These are phyloP conservation scores for Troides oblongomaculatus DNA, from an alignment of 2,888 invertebrate species.

Conservation along the genomic window DNA sequence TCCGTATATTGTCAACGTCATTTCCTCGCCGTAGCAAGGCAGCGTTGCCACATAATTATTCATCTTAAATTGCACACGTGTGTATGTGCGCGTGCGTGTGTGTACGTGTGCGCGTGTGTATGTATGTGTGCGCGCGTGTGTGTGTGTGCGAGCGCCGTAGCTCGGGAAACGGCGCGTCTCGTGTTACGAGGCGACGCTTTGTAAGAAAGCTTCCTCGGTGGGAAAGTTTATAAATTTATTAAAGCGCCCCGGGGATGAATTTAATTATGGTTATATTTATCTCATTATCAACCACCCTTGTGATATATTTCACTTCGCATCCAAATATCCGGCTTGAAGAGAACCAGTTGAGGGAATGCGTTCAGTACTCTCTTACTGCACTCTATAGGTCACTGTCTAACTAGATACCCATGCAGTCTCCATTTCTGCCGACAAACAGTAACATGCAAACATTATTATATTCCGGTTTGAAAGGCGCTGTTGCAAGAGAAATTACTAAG, in stretches of 20 bases:
- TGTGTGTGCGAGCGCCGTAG: constrained; percentile 11
- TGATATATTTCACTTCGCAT: background rate
- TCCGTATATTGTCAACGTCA: constrained; percentile 45
- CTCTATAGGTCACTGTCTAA: too few relatives aligned
- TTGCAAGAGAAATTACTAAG: too few relatives aligned
- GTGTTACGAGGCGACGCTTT: constrained; percentile 63
- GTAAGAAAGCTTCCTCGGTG: constrained; percentile 61
- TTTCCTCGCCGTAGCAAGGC: constrained; percentile 65
- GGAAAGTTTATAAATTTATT: constrained; percentile 76
- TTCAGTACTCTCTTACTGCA: too few relatives aligned
- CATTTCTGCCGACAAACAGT: too few relatives aligned
- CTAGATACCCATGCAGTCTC: too few relatives aligned
- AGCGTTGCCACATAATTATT: constrained; percentile 79
- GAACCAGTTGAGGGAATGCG: too few relatives aligned
- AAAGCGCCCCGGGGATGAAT: constrained; percentile 54
- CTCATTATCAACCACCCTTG: background rate
- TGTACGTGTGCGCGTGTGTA: too few relatives aligned
- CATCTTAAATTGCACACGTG: constrained; percentile 77
- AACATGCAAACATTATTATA: too few relatives aligned
- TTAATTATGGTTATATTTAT: constrained; percentile 47
- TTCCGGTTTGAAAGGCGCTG: too few relatives aligned
- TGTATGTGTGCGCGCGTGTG: too few relatives aligned
- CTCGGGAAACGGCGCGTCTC: constrained; percentile 42
- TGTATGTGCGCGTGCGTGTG: constrained; percentile 50
- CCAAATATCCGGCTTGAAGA: too few relatives aligned